phyloP scores from a whole-genome alignment of 2,888 invertebrate species.

The Pocota personata region DNA sequence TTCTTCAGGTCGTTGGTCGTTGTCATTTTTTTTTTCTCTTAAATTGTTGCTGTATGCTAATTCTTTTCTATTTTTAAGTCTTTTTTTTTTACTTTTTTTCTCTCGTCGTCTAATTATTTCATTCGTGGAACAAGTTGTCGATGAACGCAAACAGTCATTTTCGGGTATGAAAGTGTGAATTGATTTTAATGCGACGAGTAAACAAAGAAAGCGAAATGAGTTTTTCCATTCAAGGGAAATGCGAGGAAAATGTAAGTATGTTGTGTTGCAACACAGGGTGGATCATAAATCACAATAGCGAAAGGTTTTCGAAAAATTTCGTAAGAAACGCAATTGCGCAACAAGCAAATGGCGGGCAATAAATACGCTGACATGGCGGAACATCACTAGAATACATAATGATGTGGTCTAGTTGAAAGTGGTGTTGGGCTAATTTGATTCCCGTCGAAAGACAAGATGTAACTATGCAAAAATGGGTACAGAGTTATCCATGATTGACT shows the following conservation, averaged over 20 bases:
- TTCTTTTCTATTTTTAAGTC: constrained; percentile 15
- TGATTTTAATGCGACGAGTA: background rate
- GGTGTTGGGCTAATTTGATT: constrained; percentile 15
- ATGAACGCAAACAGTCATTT: background rate
- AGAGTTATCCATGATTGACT: background rate
- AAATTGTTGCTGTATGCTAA: constrained; percentile 30
- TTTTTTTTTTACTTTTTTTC: background rate
- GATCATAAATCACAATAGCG: background rate
- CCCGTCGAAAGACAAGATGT: constrained; percentile 15
- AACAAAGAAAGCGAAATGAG: constrained; percentile 21
- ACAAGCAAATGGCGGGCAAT: background rate
- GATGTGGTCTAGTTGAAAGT: constrained; percentile 8
- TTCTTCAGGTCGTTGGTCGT: constrained; percentile 8
- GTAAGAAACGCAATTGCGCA: constrained; percentile 13
- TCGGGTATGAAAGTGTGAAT: constrained; percentile 7
- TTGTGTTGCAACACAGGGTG: background rate
- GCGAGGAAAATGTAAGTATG: background rate
- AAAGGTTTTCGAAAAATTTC: constrained; percentile 10
- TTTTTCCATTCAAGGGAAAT: background rate
- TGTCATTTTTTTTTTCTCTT: background rate
- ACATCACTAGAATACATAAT: constrained; percentile 18
- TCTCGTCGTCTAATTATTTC: constrained; percentile 18
- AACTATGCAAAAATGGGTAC: background rate
- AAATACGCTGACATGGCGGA: background rate
- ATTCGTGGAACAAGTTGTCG: constrained; percentile 5